These are phyloP conservation scores for Abrostola triplasia DNA, from an alignment of 2,888 invertebrate species.

Conservation along the genomic window DNA sequence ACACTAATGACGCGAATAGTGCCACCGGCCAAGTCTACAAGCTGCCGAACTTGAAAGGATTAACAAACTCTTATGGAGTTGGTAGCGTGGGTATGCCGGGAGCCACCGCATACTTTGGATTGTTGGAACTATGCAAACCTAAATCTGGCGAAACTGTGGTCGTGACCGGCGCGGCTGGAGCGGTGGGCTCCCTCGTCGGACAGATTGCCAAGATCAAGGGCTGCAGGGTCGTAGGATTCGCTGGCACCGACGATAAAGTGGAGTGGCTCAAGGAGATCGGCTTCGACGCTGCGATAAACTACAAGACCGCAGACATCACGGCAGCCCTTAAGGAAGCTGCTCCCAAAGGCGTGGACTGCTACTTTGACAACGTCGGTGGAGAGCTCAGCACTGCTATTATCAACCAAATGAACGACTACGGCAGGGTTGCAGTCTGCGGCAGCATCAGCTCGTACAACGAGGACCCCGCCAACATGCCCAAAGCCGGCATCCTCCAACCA, in stretches of 20 bases:
- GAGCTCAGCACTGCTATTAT: conserved; percentile 88
- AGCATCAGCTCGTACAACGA: conserved; percentile 76
- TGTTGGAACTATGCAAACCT: conserved; percentile 91
- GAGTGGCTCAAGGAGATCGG: conserved; percentile 88
- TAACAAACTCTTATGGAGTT: conserved; percentile 87
- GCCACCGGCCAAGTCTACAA: conserved; percentile 60
- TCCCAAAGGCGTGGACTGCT: conserved; percentile 92
- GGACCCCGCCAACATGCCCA: conserved; percentile 57
- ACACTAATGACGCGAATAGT: conserved; percentile 43
- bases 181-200: conserved; percentile 92
- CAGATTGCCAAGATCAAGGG: conserved; percentile 93
- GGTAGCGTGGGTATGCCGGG: conserved; percentile 92
- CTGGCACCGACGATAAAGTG: conserved; percentile 80
- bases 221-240: conserved; percentile 90
- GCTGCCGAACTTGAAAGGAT: conserved; percentile 87
- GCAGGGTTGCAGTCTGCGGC: conserved; percentile 88
- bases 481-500: conserved; percentile 85
- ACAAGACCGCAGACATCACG: conserved; percentile 87
- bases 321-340: conserved; percentile 81
- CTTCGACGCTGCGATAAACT: conserved; percentile 91
- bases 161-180: conserved; percentile 92
- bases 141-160: conserved; percentile 92
- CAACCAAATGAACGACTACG: conserved; percentile 87
- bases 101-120: conserved; percentile 92
- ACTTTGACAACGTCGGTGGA: conserved; percentile 93